phyloP scores from a whole-genome alignment of 2,888 invertebrate species.

The Eubasilissa splendida region DNA sequence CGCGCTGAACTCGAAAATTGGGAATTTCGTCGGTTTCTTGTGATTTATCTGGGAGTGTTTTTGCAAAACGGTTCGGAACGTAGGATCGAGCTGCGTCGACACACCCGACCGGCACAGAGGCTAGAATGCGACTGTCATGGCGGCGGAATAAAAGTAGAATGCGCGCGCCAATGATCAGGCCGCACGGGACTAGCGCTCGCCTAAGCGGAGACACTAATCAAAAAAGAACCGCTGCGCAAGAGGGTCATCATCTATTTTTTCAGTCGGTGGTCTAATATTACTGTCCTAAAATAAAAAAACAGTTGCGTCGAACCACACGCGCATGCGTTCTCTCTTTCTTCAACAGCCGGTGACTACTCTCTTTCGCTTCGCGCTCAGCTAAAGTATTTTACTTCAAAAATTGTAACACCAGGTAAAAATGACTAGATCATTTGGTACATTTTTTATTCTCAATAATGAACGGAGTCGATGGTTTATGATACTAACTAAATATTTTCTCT shows the following conservation, averaged over 20 bases:
- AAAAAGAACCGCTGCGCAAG: neutral
- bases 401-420: conserved; percentile 14
- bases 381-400: neutral
- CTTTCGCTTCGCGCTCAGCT: neutral
- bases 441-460: neutral
- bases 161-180: conserved; percentile 43
- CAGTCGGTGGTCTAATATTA: neutral
- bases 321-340: conserved; percentile 34
- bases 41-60: conserved; percentile 32
- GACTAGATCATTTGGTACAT: neutral
- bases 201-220: neutral
- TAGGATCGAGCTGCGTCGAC: neutral
- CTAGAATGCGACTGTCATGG: conserved; percentile 49
- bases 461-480: neutral
- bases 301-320: conserved; percentile 10
- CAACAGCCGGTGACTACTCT: neutral
- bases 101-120: conserved; percentile 38
- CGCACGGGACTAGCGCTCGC: neutral
- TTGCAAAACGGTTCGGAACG: conserved; percentile 27
- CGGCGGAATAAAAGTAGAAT: conserved; percentile 40
- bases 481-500: too few species aligned
- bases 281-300: neutral
- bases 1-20: neutral
- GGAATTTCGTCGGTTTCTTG: conserved; percentile 13
- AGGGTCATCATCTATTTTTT: neutral